Conservation (phyloP, 2,888 invertebrate species). For the Drosophila mayaguana region DNA sequence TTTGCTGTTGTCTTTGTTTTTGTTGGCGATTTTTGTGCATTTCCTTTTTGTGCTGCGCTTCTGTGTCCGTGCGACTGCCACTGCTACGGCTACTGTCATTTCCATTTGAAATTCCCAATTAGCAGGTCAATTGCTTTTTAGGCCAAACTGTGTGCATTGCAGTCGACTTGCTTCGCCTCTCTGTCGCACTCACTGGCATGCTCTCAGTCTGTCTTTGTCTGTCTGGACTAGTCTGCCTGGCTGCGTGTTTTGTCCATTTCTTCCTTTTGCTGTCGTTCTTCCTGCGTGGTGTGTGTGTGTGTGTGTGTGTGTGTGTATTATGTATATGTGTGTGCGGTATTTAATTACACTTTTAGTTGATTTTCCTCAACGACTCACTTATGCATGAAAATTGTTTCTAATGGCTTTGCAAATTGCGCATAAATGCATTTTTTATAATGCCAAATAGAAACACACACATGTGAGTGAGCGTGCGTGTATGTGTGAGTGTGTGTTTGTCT, state of each 20-base stretch:
- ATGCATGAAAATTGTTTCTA: slow-evolving; percentile 66
- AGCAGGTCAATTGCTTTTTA: slow-evolving; percentile 81
- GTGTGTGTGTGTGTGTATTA: slow-evolving; percentile 21
- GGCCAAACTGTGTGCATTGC: slow-evolving; percentile 78
- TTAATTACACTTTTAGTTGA: slow-evolving; percentile 61
- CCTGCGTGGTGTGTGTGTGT: slow-evolving; percentile 23
- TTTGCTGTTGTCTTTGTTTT: slow-evolving; percentile 18
- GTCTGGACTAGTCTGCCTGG: slow-evolving; percentile 29
- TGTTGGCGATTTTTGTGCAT: slow-evolving; percentile 51
- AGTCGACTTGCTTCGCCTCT: slow-evolving; percentile 47
- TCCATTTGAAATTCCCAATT: slow-evolving; percentile 75
- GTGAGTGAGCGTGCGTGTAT: not conserved
- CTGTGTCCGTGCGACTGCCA: slow-evolving; percentile 32
- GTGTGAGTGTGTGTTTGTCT: not conserved
- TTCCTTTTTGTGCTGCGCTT: slow-evolving; percentile 63
- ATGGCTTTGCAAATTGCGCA: slow-evolving; percentile 59
- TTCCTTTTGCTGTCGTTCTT: slow-evolving; percentile 37
- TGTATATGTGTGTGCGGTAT: slow-evolving; percentile 30
- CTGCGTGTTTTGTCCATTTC: slow-evolving; percentile 27
- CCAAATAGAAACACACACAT: not conserved
- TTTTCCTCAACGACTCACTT: slow-evolving; percentile 58
- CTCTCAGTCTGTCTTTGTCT: slow-evolving; percentile 7
- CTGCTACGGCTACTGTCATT: slow-evolving; percentile 52
- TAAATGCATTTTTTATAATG: slow-evolving; percentile 43
- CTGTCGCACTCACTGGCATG: not conserved